Conservation (phyloP, 2,797 vertebrate genomes). For the Pterois miles region DNA sequence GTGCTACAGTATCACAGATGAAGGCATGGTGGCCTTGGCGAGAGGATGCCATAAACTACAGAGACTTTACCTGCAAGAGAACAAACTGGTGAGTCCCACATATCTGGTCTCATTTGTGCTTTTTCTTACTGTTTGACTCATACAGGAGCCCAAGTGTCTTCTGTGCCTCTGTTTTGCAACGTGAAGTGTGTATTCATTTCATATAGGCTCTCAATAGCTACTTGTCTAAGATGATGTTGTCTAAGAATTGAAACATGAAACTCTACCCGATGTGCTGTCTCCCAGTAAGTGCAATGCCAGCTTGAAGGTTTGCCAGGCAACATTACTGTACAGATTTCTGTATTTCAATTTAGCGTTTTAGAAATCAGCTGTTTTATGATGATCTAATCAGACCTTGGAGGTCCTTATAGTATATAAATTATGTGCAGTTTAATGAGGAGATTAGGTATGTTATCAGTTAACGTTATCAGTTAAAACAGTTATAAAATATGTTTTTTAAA, state of each 20-base stretch:
- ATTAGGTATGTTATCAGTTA: too few species aligned
- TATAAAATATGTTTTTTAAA: too few species aligned
- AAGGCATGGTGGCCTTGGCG: slow-evolving; percentile 95
- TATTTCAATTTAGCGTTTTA: neutral
- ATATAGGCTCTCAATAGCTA: neutral
- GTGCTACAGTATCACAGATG: slow-evolving; percentile 96
- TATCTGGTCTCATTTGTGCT: neutral
- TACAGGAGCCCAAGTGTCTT: neutral
- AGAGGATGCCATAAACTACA: slow-evolving; percentile 94
- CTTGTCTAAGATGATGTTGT: neutral
- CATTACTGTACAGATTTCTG: neutral
- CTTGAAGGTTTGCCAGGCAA: neutral
- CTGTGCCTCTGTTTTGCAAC: neutral
- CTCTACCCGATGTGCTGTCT: neutral
- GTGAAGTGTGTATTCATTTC: neutral
- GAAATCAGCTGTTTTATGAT: neutral
- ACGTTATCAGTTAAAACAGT: too few species aligned
- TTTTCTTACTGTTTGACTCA: neutral
- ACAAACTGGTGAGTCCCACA: slow-evolving; percentile 94
- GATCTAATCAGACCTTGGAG: neutral
- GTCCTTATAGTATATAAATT: too few species aligned
- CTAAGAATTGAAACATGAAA: neutral
- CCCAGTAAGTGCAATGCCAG: neutral
- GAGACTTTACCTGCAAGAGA: slow-evolving; percentile 99
- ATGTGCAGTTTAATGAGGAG: neutral